phyloP scores from a whole-genome alignment of 2,888 invertebrate genomes.

The Listrodromus nycthemerus region DNA sequence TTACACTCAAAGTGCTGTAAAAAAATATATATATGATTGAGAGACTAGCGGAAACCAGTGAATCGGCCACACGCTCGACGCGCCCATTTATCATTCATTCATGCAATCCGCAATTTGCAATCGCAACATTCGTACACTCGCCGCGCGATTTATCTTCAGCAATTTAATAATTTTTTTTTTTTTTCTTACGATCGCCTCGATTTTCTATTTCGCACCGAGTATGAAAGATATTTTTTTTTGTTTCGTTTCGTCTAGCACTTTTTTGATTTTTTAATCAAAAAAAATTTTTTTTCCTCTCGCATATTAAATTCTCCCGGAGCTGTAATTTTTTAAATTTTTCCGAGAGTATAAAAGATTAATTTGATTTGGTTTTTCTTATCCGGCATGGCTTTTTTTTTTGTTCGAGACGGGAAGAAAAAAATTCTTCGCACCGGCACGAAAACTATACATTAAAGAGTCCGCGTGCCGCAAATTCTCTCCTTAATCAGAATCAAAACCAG shows the following conservation, averaged over 20 bases:
- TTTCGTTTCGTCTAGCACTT: too few species aligned
- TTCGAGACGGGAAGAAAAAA: too few species aligned
- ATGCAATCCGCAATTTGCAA: constrained; percentile 38
- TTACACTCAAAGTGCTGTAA: constrained; percentile 19
- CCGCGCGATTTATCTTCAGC: not conserved
- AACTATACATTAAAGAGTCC: constrained; percentile 41
- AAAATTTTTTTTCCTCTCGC: too few species aligned
- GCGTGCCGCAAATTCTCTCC: constrained; percentile 50
- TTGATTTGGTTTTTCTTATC: not conserved
- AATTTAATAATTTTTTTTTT: constrained; percentile 20
- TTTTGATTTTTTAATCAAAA: too few species aligned
- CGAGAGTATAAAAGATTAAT: not conserved
- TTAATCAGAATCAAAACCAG: constrained; percentile 69
- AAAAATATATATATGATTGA: constrained; percentile 13
- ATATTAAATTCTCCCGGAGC: too few species aligned
- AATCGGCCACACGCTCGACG: not conserved
- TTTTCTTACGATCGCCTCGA: not conserved
- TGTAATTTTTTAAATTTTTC: constrained; percentile 20
- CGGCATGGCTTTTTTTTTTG: constrained; percentile 2
- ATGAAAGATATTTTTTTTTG: too few species aligned
- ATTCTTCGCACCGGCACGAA: constrained; percentile 32
- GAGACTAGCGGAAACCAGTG: not conserved
- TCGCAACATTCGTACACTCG: constrained; percentile 2
- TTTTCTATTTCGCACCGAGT: not conserved
- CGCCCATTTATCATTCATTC: constrained; percentile 24